phyloP scores from a whole-genome alignment of 2,797 vertebrate genomes.

The Miichthys miiuy region DNA sequence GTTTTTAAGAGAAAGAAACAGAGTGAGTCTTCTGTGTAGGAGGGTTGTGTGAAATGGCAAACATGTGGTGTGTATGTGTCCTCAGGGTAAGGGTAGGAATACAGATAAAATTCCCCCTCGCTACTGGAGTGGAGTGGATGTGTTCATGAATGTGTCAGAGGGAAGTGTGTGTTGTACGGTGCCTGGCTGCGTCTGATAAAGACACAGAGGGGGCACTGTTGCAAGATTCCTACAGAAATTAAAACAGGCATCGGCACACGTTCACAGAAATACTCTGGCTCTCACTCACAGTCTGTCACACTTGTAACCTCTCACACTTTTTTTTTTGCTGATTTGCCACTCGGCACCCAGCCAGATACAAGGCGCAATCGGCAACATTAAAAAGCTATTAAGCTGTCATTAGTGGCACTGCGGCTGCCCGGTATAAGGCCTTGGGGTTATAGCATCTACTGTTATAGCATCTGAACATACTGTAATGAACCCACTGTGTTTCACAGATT shows the following conservation, averaged over 20 bases:
- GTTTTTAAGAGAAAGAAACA: slow-evolving; percentile 44
- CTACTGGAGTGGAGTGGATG: slow-evolving; percentile 54
- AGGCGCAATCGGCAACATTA: slow-evolving; percentile 73
- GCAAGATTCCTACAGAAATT: slow-evolving; percentile 46
- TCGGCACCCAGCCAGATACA: slow-evolving; percentile 56
- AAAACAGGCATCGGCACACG: slow-evolving; percentile 41
- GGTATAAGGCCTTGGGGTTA: slow-evolving; percentile 56
- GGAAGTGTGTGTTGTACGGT: slow-evolving; percentile 19
- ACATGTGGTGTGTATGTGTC: slow-evolving; percentile 52
- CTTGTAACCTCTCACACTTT: slow-evolving; percentile 41
- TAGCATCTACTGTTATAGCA: slow-evolving; percentile 54
- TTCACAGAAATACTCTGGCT: slow-evolving; percentile 30
- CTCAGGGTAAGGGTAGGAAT: slow-evolving; percentile 53
- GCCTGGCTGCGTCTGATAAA: slow-evolving; percentile 73
- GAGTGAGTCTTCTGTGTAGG: slow-evolving; percentile 28
- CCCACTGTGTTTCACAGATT: slow-evolving; percentile 70
- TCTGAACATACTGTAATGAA: slow-evolving; percentile 66
- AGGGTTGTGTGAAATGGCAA: slow-evolving; percentile 57
- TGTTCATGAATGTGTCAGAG: slow-evolving; percentile 51
- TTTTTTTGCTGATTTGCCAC: slow-evolving; percentile 52
- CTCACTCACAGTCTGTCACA: slow-evolving; percentile 33
- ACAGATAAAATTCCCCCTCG: slow-evolving; percentile 67
- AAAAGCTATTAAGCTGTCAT: slow-evolving; percentile 79
- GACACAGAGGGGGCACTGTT: slow-evolving; percentile 38
- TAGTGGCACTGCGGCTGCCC: slow-evolving; percentile 64